Evolutionary conservation across 1,140 invertebrate genomes (phyloP), one percentile per base, ranked within the genome.

Genomic region (Drosophila repletoides): DNA sequence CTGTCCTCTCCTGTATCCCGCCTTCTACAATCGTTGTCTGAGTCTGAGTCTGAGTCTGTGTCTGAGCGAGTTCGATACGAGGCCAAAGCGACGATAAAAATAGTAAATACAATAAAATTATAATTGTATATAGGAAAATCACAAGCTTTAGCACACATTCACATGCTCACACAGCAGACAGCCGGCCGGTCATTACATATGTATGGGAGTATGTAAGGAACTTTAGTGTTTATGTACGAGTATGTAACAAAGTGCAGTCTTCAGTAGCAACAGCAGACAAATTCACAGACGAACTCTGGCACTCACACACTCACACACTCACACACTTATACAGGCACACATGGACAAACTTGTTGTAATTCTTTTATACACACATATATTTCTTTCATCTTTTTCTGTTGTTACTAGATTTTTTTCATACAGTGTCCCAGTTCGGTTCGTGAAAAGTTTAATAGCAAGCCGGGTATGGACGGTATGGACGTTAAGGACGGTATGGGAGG

Each of bases 91-190:
- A 84, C 79, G 79, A 86, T 74, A 86, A 86, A 86, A 86, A 86
- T 86, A 86, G 80, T 87, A 86, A 87, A 87, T 87, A 86, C 80
- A 86, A 86, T 86, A 86, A 87, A 87, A 86, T 86, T 86, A 86
- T 86, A 86, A 86, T 86, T 86, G 80, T 86, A 86, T 87, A 86
- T 86, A 86, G 80, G 80, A 84, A 84, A 84, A 84, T 80, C 71
- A 74, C 66, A 75, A 86, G 74, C 79, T 86, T 69, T 71, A 66
- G 48, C 56, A 40, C 38, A 59, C 48, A 59, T 46, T 38, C 29
- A 45, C 40, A 51, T 40, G 26, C 12, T 34, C 52, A 36, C 14
- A 48, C 10, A 48, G 43, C 46, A 58, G 69, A 40, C 56, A 61
- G 69, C 74, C 77, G 81, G 77, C 83, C 77, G 69, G 73, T 55